phyloP scores from a whole-genome alignment of 2,797 vertebrate species.

The Anas georgica region DNA sequence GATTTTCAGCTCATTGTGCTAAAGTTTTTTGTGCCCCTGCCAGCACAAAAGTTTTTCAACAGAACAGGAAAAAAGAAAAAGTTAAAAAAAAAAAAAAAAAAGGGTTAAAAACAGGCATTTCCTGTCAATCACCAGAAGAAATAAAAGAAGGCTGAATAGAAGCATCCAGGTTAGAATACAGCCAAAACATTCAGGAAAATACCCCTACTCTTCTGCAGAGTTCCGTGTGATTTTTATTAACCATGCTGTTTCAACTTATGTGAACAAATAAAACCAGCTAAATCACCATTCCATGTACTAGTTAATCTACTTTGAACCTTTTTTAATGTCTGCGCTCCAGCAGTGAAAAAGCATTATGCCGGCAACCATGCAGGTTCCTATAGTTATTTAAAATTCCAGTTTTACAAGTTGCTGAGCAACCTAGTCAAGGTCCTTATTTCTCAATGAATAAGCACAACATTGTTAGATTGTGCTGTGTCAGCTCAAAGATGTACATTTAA shows the following conservation, averaged over 20 bases:
- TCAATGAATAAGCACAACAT: neutral
- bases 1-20: neutral
- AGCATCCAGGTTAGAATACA: neutral
- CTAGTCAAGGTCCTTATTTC: neutral
- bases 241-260: neutral
- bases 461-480: neutral
- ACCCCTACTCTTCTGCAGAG: neutral
- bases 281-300: neutral
- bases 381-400: neutral
- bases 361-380: neutral
- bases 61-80: neutral
- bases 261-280: neutral
- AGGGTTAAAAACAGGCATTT: neutral
- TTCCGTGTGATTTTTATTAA: neutral
- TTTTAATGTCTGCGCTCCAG: neutral
- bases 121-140: neutral
- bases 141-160: neutral
- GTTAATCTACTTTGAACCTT: neutral
- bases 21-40: neutral
- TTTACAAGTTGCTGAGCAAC: neutral
- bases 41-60: neutral
- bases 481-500: conserved; percentile 11
- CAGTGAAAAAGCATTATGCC: neutral
- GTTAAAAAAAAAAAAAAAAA: neutral
- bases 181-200: neutral